phyloP scores from a whole-genome alignment of 2,888 invertebrate genomes.

The Xylota segnis region DNA sequence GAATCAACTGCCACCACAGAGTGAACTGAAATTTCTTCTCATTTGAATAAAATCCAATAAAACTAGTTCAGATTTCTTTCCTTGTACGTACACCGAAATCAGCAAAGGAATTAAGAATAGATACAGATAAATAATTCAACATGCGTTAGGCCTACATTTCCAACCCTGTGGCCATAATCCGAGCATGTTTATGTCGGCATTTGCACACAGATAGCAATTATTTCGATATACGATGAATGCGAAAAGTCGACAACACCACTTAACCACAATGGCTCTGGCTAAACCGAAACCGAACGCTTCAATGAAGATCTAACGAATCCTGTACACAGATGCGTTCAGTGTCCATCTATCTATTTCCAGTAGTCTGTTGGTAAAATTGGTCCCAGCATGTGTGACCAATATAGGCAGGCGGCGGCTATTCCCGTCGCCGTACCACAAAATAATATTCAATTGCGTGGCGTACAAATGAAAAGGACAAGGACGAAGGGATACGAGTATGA shows the following conservation, averaged over 20 bases:
- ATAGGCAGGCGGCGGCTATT: constrained; percentile 1
- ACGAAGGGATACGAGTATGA: constrained; percentile 8
- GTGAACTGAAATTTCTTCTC: background rate
- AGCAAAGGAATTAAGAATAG: constrained; percentile 56
- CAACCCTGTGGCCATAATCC: constrained; percentile 45
- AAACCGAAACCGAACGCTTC: constrained; percentile 43
- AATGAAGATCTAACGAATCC: constrained; percentile 59
- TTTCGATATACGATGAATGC: constrained; percentile 57
- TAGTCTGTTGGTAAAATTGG: constrained; percentile 6
- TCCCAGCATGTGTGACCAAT: constrained; percentile 28
- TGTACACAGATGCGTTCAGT: constrained; percentile 29
- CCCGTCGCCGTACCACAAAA: constrained; percentile 38
- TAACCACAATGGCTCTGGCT: constrained; percentile 49
- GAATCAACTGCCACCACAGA: background rate
- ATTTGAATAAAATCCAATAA: constrained; percentile 15
- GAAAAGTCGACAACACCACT: constrained; percentile 73
- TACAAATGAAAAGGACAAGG: constrained; percentile 37
- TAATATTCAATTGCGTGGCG: constrained; percentile 63
- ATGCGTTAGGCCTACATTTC: constrained; percentile 34
- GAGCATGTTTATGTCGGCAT: constrained; percentile 46
- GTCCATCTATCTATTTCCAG: constrained; percentile 45
- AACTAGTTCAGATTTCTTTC: background rate
- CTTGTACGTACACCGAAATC: constrained; percentile 15
- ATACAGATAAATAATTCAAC: constrained; percentile 55
- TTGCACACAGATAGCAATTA: constrained; percentile 49